Percentiles rank a stretch among this genome's conserved stretches.
phyloP scores from a whole-genome alignment of 1,140 invertebrate species.

The Brachionus angularis region DNA sequence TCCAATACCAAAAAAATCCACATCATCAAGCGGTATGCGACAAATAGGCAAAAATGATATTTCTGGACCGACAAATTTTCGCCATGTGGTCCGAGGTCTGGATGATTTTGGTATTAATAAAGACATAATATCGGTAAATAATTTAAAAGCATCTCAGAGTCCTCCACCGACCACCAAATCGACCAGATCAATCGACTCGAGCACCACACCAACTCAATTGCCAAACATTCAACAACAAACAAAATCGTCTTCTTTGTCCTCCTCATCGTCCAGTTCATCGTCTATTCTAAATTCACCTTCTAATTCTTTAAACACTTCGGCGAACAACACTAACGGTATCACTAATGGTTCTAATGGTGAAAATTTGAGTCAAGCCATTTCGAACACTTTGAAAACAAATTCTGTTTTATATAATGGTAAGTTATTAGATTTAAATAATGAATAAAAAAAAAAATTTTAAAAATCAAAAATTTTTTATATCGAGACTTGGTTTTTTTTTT shows the following conservation, averaged over 20 bases:
- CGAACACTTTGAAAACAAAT: slow-evolving; percentile 6
- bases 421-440: no score
- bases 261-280: slow-evolving; percentile 37
- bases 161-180: neutral
- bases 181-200: neutral
- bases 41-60: slow-evolving; percentile 63
- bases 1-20: slow-evolving; percentile 56
- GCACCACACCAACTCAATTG: neutral
- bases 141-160: neutral
- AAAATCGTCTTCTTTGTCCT: slow-evolving; percentile 33
- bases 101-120: slow-evolving; percentile 21
- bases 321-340: slow-evolving; percentile 11
- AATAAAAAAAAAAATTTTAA: no score
- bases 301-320: slow-evolving; percentile 14
- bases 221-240: slow-evolving; percentile 11
- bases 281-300: slow-evolving; percentile 40
- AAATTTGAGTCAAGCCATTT: neutral
- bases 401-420: slow-evolving; percentile 37
- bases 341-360: neutral
- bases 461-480: no score
- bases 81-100: slow-evolving; percentile 75
- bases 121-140: slow-evolving; percentile 7
- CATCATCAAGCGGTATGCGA: slow-evolving; percentile 68
- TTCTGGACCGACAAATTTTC: slow-evolving; percentile 94
- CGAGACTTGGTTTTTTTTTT: no score